Conservation (phyloP, 2,113 vertebrate species). For the Poeciliopsis prolifica region DNA sequence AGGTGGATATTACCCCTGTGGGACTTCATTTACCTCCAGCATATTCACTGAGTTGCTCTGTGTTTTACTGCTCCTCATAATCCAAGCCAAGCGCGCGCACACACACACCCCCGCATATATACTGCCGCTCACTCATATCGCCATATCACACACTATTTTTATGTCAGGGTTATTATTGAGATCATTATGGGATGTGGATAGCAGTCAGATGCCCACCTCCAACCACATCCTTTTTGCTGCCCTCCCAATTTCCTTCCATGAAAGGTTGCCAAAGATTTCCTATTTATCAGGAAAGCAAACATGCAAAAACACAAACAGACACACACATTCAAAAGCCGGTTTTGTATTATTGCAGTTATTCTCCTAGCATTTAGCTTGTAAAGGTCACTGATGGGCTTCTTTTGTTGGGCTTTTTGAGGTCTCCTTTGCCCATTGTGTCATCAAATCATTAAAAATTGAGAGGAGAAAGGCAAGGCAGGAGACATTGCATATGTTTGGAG, state of each 20-base stretch:
- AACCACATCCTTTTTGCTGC: constrained; percentile 55
- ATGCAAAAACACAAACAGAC: constrained; percentile 37
- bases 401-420: constrained; percentile 79
- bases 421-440: constrained; percentile 76
- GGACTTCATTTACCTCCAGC: constrained; percentile 85
- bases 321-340: constrained; percentile 37
- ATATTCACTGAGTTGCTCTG: constrained; percentile 80
- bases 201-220: constrained; percentile 58
- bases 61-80: constrained; percentile 83
- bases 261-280: constrained; percentile 69
- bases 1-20: constrained; percentile 79
- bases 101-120: constrained; percentile 44
- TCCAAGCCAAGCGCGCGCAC: constrained; percentile 66
- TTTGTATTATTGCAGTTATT: constrained; percentile 64
- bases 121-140: constrained; percentile 57
- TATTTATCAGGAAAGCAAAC: constrained; percentile 66
- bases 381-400: constrained; percentile 77
- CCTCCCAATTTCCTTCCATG: constrained; percentile 58
- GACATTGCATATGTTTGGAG: constrained; percentile 86
- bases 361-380: constrained; percentile 63
- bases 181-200: constrained; percentile 78
- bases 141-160: constrained; percentile 74
- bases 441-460: constrained; percentile 84
- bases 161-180: constrained; percentile 80
- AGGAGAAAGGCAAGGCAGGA: constrained; percentile 67